Evolutionary conservation across 2,888 invertebrate genomes (phyloP).

Genomic region (Podotricha telesiphe): DNA sequence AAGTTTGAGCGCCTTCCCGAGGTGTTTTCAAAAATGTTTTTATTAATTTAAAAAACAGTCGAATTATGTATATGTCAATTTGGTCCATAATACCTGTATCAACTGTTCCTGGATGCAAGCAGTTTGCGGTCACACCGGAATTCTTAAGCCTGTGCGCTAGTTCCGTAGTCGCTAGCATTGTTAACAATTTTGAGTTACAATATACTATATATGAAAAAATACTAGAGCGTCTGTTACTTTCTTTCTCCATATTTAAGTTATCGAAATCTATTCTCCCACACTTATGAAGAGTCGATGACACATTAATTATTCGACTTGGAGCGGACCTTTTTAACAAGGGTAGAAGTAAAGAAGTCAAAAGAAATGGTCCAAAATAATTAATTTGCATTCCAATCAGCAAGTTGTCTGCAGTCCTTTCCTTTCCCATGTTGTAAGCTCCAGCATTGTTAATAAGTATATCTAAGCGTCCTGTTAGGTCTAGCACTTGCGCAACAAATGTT

Average conservation of each 20-base stretch:
- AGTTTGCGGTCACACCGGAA: constrained; percentile 89
- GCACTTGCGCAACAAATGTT: constrained; percentile 83
- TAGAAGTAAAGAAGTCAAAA: constrained; percentile 85
- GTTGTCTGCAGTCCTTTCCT: constrained; percentile 82
- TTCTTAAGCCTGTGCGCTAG: constrained; percentile 86
- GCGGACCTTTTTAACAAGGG: constrained; percentile 59
- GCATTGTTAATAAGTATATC: constrained; percentile 86
- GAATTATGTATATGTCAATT: constrained; percentile 45
- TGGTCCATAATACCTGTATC: constrained; percentile 86
- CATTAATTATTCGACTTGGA: constrained; percentile 58
- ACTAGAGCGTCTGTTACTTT: constrained; percentile 20
- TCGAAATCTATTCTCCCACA: constrained; percentile 49
- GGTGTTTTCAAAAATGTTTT: constrained; percentile 53
- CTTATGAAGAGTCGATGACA: constrained; percentile 57
- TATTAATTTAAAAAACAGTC: constrained; percentile 65
- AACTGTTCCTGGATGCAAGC: constrained; percentile 92
- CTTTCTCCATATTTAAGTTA: constrained; percentile 42
- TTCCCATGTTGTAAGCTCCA: constrained; percentile 64
- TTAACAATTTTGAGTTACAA: constrained; percentile 83
- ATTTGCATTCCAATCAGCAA: constrained; percentile 83
- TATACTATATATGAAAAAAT: constrained; percentile 29
- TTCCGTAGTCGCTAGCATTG: constrained; percentile 81
- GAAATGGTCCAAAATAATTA: constrained; percentile 85
- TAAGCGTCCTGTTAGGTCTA: constrained; percentile 68
- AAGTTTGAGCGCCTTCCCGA: constrained; percentile 76